phyloP scores from a whole-genome alignment of 2,888 invertebrate species.

The Lamellibrachia columna region DNA sequence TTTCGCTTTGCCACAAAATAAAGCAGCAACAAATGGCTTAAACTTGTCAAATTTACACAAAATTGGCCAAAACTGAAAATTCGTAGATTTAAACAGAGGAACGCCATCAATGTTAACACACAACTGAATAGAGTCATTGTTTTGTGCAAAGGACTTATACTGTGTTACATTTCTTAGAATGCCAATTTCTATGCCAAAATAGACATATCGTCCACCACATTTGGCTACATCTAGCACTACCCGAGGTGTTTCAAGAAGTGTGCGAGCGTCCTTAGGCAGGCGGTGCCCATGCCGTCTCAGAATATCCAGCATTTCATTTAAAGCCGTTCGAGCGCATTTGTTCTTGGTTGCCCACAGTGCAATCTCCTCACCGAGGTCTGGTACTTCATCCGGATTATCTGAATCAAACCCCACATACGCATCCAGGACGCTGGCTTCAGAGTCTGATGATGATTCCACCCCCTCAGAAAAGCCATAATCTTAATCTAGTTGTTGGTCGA shows the following conservation, averaged over 20 bases:
- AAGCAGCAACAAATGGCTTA: too few relatives aligned
- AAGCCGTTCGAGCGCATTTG: neutral
- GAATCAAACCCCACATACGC: neutral
- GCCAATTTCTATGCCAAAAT: neutral
- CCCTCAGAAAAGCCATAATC: too few relatives aligned
- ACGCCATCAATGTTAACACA: slow-evolving; percentile 31
- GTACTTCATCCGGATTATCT: neutral
- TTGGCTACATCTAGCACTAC: neutral
- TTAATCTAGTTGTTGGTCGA: too few relatives aligned
- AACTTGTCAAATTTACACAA: neutral
- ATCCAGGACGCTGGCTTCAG: too few relatives aligned
- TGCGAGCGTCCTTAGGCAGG: slow-evolving; percentile 30
- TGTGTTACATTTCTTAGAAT: slow-evolving; percentile 7
- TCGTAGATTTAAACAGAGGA: slow-evolving; percentile 34
- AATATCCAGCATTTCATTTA: slow-evolving; percentile 24
- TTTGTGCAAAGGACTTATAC: neutral
- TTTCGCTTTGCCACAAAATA: too few relatives aligned
- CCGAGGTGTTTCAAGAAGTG: slow-evolving; percentile 23
- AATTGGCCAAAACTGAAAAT: slow-evolving; percentile 30
- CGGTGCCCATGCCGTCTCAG: slow-evolving; percentile 6
- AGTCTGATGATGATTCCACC: neutral
- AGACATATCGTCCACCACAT: slow-evolving; percentile 24
- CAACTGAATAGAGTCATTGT: slow-evolving; percentile 1
- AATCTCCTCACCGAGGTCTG: neutral
- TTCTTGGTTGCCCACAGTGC: slow-evolving; percentile 20